These are phyloP conservation scores for Caranx ignobilis DNA, from an alignment of 2,113 vertebrate genomes.

Conservation along the genomic window DNA sequence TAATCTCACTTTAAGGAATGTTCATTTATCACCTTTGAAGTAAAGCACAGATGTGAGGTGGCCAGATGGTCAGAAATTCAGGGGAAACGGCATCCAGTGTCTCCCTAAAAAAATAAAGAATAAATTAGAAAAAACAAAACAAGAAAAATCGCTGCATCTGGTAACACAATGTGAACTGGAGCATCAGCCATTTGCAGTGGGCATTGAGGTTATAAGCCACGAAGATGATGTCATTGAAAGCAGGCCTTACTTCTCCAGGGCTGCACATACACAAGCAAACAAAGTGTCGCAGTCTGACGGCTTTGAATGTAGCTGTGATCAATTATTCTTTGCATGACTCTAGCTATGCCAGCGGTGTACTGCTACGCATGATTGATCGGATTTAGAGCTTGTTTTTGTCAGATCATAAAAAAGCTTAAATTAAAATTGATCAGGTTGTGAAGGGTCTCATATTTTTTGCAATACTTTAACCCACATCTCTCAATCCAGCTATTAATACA, in stretches of 20 bases:
- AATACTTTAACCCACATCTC: conserved; percentile 1
- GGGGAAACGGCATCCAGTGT: conserved; percentile 2
- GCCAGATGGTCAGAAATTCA: conserved; percentile 42
- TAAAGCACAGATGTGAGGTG: conserved; percentile 32
- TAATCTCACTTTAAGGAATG: conserved; percentile 36
- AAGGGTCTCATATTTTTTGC: conserved; percentile 26
- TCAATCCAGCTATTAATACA: conserved; percentile 13
- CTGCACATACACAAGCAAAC: conserved; percentile 41
- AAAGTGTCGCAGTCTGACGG: conserved; percentile 22
- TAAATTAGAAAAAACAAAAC: not conserved
- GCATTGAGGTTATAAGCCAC: conserved; percentile 43
- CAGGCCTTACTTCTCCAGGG: conserved; percentile 35
- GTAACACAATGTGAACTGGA: conserved; percentile 6
- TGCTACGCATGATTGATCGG: conserved; percentile 59
- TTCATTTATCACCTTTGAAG: conserved; percentile 33
- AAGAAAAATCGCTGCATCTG: not conserved
- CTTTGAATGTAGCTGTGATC: conserved; percentile 52
- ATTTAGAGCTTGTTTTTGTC: conserved; percentile 50
- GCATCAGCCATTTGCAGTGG: not conserved
- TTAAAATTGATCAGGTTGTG: conserved; percentile 55
- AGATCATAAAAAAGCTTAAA: conserved; percentile 44
- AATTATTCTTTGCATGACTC: conserved; percentile 61
- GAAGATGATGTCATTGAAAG: conserved; percentile 41
- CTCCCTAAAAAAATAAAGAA: not conserved
- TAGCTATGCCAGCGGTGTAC: conserved; percentile 22